Percentiles rank a stretch among this genome's conserved stretches.
These are phyloP conservation scores for Salvelinus sp. DNA, from an alignment of 2,113 vertebrate genomes.

Conservation along the genomic window DNA sequence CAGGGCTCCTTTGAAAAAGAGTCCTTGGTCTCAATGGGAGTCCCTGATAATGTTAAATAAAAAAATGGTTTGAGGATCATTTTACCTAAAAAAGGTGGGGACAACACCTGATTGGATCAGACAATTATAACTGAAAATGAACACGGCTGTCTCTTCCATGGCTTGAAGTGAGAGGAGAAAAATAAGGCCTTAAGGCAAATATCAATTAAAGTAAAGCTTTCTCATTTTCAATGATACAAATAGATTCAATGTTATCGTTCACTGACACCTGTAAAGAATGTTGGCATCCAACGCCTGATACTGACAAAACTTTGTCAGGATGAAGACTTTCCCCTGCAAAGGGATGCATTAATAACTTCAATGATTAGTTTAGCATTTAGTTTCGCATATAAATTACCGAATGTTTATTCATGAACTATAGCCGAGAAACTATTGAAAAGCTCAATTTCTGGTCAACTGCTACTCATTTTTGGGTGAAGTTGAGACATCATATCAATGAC, in stretches of 20 bases:
- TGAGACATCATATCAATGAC: too few species aligned
- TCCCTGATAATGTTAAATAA: too few species aligned
- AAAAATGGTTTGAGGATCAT: not conserved
- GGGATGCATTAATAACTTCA: not conserved
- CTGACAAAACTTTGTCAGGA: not conserved
- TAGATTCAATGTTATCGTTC: not conserved
- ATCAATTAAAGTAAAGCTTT: not conserved
- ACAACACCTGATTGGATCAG: not conserved
- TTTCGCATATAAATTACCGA: not conserved
- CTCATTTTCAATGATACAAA: not conserved
- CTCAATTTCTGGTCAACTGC: not conserved
- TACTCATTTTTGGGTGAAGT: not conserved
- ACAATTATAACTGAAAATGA: not conserved
- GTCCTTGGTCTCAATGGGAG: too few species aligned
- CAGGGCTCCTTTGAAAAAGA: too few species aligned
- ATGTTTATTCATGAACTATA: conserved; percentile 8
- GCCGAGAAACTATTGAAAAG: not conserved
- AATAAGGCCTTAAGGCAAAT: too few species aligned
- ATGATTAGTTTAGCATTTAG: not conserved
- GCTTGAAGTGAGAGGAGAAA: not conserved
- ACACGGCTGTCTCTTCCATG: not conserved
- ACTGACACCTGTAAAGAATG: not conserved
- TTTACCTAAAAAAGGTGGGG: not conserved
- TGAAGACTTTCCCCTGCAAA: not conserved
- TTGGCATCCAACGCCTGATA: not conserved